A percentile compares a stretch with the other conserved stretches of the same genome.
These are phyloP conservation scores for Pitangus sulphuratus DNA, from an alignment of 2,797 vertebrate genomes.

Conservation along the genomic window DNA sequence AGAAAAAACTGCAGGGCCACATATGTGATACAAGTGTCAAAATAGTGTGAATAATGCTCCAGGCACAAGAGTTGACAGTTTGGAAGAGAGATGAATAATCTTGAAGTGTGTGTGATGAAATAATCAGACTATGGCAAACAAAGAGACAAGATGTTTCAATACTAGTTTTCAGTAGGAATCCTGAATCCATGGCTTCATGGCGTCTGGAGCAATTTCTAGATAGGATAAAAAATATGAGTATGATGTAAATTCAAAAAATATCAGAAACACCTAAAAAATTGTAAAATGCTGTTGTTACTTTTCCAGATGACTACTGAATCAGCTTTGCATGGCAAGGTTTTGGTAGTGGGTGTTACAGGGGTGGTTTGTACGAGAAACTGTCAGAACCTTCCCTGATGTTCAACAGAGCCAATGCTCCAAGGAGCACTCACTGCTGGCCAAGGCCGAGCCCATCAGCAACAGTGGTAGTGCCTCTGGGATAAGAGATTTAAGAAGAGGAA, in stretches of 20 bases:
- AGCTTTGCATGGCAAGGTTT: not conserved
- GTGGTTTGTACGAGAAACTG: not conserved
- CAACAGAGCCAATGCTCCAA: not conserved
- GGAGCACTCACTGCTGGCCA: rapidly evolving
- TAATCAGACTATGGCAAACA: not conserved
- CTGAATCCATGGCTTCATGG: not conserved
- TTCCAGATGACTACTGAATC: not conserved
- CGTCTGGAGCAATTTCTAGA: not conserved
- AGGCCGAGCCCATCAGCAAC: rapidly evolving
- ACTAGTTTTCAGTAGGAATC: not conserved
- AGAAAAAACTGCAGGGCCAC: not conserved
- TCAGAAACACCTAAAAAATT: not conserved
- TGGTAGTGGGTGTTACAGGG: not conserved
- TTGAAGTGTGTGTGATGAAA: not conserved
- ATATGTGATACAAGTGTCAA: not conserved
- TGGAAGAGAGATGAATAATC: not conserved
- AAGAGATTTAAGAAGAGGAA: not conserved
- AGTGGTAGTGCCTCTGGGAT: rapidly evolving
- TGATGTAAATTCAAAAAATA: not conserved
- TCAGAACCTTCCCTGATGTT: not conserved
- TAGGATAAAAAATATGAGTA: not conserved
- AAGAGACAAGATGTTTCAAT: not conserved
- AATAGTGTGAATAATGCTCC: not conserved
- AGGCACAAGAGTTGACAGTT: not conserved
- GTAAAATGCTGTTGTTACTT: not conserved